A percentile compares a stretch with the other conserved stretches of the same genome.
phyloP scores from a whole-genome alignment of 2,888 invertebrate species.

The Steromphala cineraria region DNA sequence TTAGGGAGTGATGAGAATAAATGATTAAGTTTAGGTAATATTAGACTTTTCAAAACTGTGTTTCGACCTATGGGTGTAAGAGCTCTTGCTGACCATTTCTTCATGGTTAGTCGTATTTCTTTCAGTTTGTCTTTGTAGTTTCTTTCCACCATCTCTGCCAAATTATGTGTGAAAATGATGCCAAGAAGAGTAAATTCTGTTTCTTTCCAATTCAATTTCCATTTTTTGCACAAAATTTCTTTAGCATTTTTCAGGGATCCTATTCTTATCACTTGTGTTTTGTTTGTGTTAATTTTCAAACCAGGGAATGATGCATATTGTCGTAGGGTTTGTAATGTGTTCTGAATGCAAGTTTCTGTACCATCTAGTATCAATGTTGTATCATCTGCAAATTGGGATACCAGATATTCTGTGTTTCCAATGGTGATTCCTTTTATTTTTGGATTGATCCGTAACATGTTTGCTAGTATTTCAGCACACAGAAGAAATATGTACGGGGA shows the following conservation, averaged over 20 bases:
- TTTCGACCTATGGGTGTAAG: background rate
- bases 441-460: background rate
- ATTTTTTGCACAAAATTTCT: background rate
- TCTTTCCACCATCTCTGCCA: background rate
- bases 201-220: background rate
- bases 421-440: slow-evolving; percentile 16
- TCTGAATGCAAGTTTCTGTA: background rate
- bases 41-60: no score
- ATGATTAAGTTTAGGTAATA: no score
- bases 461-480: slow-evolving; percentile 14
- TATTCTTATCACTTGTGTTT: slow-evolving; percentile 7
- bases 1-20: no score
- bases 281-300: slow-evolving; percentile 1
- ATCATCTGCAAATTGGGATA: slow-evolving; percentile 25
- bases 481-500: background rate
- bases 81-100: background rate
- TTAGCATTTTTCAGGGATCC: background rate
- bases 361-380: slow-evolving; percentile 25
- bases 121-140: background rate
- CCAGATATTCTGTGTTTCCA: background rate
- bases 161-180: background rate
- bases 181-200: background rate
- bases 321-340: background rate
- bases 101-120: background rate
- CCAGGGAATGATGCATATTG: slow-evolving; percentile 9